phyloP scores from a whole-genome alignment of 2,113 vertebrate species.

The Athene cunicularia region DNA sequence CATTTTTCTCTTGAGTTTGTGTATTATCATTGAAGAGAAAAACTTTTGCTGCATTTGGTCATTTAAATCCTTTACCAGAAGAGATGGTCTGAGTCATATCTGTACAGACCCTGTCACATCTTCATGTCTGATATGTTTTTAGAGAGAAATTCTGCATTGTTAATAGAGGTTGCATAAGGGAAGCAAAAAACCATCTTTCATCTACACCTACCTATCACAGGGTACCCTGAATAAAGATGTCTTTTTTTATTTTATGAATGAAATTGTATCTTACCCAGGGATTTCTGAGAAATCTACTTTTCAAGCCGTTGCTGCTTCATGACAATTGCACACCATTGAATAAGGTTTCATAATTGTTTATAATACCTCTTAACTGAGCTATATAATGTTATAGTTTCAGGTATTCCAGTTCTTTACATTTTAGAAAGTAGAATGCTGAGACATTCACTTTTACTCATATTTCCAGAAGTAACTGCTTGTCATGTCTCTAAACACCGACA shows the following conservation, averaged over 20 bases:
- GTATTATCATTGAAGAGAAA: background rate
- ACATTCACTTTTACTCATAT: background rate
- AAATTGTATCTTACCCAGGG: background rate
- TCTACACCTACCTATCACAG: background rate
- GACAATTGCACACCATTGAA: background rate
- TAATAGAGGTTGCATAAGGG: background rate
- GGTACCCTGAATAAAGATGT: background rate
- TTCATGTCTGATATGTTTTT: background rate
- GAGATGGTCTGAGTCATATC: background rate
- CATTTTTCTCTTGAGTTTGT: background rate
- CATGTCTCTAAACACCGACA: background rate
- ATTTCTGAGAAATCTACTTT: background rate
- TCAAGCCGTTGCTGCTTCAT: background rate
- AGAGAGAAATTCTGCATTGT: background rate
- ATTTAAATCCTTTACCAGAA: background rate
- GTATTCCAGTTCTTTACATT: background rate
- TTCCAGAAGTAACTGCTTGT: background rate
- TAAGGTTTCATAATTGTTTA: background rate
- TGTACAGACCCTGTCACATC: background rate
- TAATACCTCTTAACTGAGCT: background rate
- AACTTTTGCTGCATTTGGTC: background rate
- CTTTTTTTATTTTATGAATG: background rate
- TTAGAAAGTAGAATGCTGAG: background rate
- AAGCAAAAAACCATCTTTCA: accelerated
- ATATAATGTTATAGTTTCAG: background rate